Evolutionary conservation across 2,888 invertebrate species (phyloP), one percentile per base, ranked within the genome.

Genomic region (Pimpla rufipes): DNA sequence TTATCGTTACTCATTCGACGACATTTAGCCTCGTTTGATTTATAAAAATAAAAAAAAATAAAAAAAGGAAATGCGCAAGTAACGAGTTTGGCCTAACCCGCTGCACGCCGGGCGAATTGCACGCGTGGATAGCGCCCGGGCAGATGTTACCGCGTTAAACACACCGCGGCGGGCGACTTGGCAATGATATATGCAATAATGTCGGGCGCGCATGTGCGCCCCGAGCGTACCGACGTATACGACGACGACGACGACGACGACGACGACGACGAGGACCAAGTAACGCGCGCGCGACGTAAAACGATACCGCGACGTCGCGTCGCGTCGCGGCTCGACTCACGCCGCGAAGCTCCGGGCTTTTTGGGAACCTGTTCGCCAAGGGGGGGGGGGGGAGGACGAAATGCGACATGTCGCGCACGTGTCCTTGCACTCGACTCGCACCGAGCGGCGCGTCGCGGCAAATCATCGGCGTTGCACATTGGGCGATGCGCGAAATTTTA

Each of bases 11-110:
- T 75, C 40, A 35, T 47, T 66, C 13, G 18, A 64, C 35, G 13
- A 59, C 35, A 5, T 6, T 59, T n/a, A 47, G 81, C 66, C 76
- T 82, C 83, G 79, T 85, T 84, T 86, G 85, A 87, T 87, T 87
- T 86, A 87, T 87, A 86, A 86, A 83, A 86, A 85, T 84, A 84
- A 85, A 81, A 80, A 81, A 86, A 7, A 55, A 55, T 29, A 23
- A 21, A 55, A 55, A 37, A 16, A 16, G 83, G 23, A 55, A 75
- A 45, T n/a, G 40, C 40, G 7, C 21, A 16, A 52, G 42, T 16
- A 57, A 13, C 57, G 8, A 57, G 29, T 11, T 13, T 13, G 64
- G 52, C 55, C 40, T n/a, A 23, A 16, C 50, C 66, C 64, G 64
- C 37, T 2, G 29, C 40, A 66, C 1, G 42, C n/a, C 37, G 18